Conservation (phyloP, 2,888 invertebrate species). For the Spilarctia lutea region DNA sequence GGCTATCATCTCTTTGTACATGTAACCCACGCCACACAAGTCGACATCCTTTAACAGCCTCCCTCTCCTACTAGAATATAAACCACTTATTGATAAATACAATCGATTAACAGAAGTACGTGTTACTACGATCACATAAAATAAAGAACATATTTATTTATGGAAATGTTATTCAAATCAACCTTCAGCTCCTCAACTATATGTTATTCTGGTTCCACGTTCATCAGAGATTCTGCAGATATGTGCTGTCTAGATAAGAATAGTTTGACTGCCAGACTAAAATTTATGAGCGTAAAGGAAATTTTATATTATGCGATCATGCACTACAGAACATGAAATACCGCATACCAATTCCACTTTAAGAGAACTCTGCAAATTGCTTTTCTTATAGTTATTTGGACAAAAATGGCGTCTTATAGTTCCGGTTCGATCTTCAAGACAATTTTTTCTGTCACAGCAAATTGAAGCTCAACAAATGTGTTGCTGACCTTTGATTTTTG, state of each 20-base stretch:
- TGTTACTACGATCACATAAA: not conserved
- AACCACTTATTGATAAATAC: not conserved
- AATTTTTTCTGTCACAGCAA: too few relatives aligned
- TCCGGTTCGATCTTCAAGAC: too few relatives aligned
- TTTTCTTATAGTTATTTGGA: not conserved
- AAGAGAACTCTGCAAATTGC: not conserved
- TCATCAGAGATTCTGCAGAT: slow-evolving; percentile 17
- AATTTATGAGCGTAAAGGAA: slow-evolving; percentile 1
- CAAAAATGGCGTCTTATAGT: too few relatives aligned
- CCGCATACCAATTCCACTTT: not conserved
- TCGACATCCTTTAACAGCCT: not conserved
- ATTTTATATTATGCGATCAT: not conserved
- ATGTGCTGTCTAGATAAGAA: slow-evolving; percentile 16
- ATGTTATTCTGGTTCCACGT: slow-evolving; percentile 6
- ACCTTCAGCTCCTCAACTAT: not conserved
- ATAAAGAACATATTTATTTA: not conserved
- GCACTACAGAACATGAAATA: not conserved
- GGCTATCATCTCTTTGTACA: too few relatives aligned
- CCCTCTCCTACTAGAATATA: not conserved
- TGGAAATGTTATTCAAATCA: not conserved
- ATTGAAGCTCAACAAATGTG: too few relatives aligned
- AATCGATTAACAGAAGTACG: not conserved
- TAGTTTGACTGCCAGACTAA: slow-evolving; percentile 10
- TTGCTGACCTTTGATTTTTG: too few relatives aligned
- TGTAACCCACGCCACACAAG: too few relatives aligned